Conservation (phyloP, 2,797 vertebrate genomes). For the Aulostomus chinensis region DNA sequence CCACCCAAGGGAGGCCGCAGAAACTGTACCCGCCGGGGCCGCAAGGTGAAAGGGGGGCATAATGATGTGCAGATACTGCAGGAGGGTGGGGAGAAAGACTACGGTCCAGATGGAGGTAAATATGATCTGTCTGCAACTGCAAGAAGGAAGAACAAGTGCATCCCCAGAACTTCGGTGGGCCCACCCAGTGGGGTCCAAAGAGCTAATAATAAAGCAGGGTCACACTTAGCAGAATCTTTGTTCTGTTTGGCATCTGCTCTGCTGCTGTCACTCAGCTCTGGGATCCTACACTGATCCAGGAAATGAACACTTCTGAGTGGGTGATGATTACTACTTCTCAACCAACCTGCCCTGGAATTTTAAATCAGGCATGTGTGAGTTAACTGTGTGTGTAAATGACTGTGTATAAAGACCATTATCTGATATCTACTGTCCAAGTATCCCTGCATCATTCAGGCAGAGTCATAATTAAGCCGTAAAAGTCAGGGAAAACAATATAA, state of each 20-base stretch:
- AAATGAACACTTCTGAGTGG: constrained; percentile 22
- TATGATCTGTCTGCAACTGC: constrained; percentile 79
- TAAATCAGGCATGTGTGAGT: constrained; percentile 66
- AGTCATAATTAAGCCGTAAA: constrained; percentile 54
- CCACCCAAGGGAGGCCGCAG: constrained; percentile 81
- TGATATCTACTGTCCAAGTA: constrained; percentile 38
- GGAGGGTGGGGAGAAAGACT: constrained; percentile 80
- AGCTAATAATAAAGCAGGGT: constrained; percentile 76
- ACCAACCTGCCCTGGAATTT: constrained; percentile 61
- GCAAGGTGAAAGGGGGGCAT: constrained; percentile 79
- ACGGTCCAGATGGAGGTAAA: constrained; percentile 81
- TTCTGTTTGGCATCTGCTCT: constrained; percentile 73
- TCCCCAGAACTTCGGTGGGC: constrained; percentile 87
- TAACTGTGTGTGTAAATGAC: constrained; percentile 46
- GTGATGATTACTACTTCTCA: constrained; percentile 49
- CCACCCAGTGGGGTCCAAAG: constrained; percentile 93
- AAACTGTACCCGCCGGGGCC: constrained; percentile 92
- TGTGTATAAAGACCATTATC: constrained; percentile 51
- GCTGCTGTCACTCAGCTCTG: constrained; percentile 78
- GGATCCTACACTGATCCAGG: constrained; percentile 84
- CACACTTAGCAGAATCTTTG: constrained; percentile 29
- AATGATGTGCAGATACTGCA: constrained; percentile 80
- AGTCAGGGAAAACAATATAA: constrained; percentile 63
- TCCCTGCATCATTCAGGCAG: constrained; percentile 50
- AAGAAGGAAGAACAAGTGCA: constrained; percentile 92